Conservation (phyloP, 1,140 invertebrate genomes). For the Hestina assimilis region DNA sequence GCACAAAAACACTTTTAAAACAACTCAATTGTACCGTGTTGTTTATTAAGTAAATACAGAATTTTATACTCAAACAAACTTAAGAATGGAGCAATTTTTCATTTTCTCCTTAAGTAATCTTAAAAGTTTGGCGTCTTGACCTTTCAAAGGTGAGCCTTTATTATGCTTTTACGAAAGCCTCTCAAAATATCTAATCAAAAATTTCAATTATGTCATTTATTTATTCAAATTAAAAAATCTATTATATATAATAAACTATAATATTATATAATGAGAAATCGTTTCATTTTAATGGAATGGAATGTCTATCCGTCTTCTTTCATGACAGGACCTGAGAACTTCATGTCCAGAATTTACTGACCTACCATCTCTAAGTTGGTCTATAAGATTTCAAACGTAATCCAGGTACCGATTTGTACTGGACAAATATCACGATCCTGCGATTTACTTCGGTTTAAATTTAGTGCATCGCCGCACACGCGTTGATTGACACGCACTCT, state of each 20-base stretch:
- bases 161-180: neutral
- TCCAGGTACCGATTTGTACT: constrained; percentile 27
- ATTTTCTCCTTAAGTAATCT: constrained; percentile 1
- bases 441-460: constrained; percentile 44
- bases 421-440: constrained; percentile 33
- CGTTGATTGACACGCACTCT: constrained; percentile 46
- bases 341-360: constrained; percentile 28
- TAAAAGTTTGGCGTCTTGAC: neutral
- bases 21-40: neutral
- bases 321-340: constrained; percentile 21
- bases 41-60: neutral
- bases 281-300: constrained; percentile 13
- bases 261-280: neutral
- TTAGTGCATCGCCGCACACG: constrained; percentile 54
- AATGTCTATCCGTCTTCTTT: constrained; percentile 20
- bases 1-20: neutral
- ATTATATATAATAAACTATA: no score
- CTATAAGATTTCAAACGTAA: constrained; percentile 10
- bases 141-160: neutral
- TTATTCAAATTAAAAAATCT: no score
- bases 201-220: no score
- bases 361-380: constrained; percentile 14
- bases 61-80: neutral
- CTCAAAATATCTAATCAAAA: neutral
- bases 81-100: neutral